phyloP scores from a whole-genome alignment of 2,888 invertebrate genomes.

The Euproctis similis region DNA sequence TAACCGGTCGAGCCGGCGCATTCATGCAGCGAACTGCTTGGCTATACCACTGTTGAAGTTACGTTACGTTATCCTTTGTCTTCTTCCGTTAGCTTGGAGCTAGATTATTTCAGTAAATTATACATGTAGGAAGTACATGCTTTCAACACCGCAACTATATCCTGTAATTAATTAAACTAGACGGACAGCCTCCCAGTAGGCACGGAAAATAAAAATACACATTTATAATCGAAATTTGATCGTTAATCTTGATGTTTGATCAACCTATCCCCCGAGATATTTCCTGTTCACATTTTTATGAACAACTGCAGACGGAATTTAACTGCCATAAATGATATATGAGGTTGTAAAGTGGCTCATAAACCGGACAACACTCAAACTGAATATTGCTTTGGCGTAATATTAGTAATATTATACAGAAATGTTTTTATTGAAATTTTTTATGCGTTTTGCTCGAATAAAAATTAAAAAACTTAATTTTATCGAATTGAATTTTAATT shows the following conservation, averaged over 20 bases:
- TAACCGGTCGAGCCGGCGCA: no score
- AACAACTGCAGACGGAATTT: slow-evolving; percentile 6
- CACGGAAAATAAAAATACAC: slow-evolving; percentile 16
- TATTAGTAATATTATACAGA: no score
- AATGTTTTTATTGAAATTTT: no score
- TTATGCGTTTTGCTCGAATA: neutral
- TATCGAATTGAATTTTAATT: no score
- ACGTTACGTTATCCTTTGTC: no score
- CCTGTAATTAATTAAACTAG: no score
- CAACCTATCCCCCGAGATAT: slow-evolving; percentile 16
- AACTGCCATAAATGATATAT: slow-evolving; percentile 6
- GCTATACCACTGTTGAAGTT: no score
- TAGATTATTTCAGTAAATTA: no score
- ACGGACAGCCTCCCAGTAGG: slow-evolving; percentile 4
- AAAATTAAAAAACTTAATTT: slow-evolving; percentile 5
- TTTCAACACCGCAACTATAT: no score
- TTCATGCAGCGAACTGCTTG: no score
- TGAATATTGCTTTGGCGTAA: slow-evolving; percentile 4
- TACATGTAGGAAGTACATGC: no score
- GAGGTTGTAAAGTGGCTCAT: slow-evolving; percentile 6
- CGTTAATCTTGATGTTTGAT: slow-evolving; percentile 17
- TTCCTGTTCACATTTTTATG: slow-evolving; percentile 10
- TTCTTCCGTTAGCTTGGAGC: no score
- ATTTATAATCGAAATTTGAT: slow-evolving; percentile 18
- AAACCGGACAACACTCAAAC: slow-evolving; percentile 4